Percentiles rank a stretch among this genome's conserved stretches.
Evolutionary conservation across 2,797 vertebrate genomes (phyloP).

Genomic region (Tapirus indicus): DNA sequence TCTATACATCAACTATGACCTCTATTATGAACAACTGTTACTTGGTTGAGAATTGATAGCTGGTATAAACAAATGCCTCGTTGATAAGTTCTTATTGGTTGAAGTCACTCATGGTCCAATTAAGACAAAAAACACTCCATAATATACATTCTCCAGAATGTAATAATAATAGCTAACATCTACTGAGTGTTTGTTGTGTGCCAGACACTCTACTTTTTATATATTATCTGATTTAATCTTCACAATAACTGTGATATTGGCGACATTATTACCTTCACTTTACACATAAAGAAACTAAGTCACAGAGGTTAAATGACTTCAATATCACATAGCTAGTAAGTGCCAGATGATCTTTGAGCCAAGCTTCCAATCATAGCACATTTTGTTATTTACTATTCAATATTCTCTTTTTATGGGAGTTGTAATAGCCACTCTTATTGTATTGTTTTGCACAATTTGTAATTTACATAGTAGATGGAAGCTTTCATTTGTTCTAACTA

Average conservation of each 20-base stretch:
- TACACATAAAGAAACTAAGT: neutral
- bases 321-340: neutral
- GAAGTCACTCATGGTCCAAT: constrained; percentile 1
- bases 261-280: neutral
- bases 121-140: neutral
- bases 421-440: neutral
- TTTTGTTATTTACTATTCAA: neutral
- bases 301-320: neutral
- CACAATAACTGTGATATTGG: neutral
- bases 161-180: neutral
- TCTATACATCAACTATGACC: neutral
- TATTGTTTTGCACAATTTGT: constrained; percentile 25
- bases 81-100: neutral
- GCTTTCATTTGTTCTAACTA: neutral
- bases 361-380: neutral
- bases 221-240: neutral
- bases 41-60: neutral
- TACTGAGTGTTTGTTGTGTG: neutral
- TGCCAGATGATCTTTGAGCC: neutral
- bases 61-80: constrained; percentile 20
- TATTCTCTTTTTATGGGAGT: neutral
- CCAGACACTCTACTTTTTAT: neutral
- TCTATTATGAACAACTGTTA: too few species aligned
- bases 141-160: constrained; percentile 22
- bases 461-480: neutral